Percentiles rank a stretch among this genome's conserved stretches.
Evolutionary conservation across 2,888 invertebrate genomes (phyloP).

Genomic region (Plusia festucae): DNA sequence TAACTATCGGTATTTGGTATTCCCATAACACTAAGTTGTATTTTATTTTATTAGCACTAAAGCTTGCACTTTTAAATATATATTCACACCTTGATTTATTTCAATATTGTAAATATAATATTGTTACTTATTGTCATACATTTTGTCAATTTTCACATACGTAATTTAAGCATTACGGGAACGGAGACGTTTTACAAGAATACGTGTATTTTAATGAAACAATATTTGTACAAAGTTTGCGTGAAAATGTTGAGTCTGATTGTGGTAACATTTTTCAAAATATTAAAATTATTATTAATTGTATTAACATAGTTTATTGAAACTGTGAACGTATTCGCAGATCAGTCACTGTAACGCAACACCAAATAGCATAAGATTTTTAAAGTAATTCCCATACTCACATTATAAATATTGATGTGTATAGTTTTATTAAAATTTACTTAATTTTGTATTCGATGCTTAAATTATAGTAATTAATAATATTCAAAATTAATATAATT

Average conservation of each 20-base stretch:
- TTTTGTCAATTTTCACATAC: constrained; percentile 85
- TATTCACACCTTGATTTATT: constrained; percentile 61
- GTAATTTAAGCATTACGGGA: constrained; percentile 75
- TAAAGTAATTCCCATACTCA: constrained; percentile 66
- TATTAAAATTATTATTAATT: constrained; percentile 69
- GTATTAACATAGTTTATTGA: constrained; percentile 71
- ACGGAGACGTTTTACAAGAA: constrained; percentile 61
- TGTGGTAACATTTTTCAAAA: constrained; percentile 76
- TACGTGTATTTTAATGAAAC: constrained; percentile 72
- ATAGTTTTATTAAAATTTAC: constrained; percentile 31
- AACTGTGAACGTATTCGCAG: constrained; percentile 72
- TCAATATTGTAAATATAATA: constrained; percentile 69
- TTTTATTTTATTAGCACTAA: constrained; percentile 62
- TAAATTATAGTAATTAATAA: not conserved
- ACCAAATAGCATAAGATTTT: constrained; percentile 84
- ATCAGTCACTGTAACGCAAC: constrained; percentile 84
- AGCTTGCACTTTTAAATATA: constrained; percentile 62
- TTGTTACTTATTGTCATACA: constrained; percentile 64
- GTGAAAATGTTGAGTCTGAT: constrained; percentile 85
- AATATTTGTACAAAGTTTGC: constrained; percentile 83
- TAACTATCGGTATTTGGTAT: constrained; percentile 56
- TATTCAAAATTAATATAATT: constrained; percentile 6
- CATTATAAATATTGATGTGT: constrained; percentile 53
- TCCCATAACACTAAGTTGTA: constrained; percentile 48
- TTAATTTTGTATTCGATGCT: constrained; percentile 8